Evolutionary conservation across 2,888 invertebrate species (phyloP).

Genomic region (Stenchaetothrips biformis): DNA sequence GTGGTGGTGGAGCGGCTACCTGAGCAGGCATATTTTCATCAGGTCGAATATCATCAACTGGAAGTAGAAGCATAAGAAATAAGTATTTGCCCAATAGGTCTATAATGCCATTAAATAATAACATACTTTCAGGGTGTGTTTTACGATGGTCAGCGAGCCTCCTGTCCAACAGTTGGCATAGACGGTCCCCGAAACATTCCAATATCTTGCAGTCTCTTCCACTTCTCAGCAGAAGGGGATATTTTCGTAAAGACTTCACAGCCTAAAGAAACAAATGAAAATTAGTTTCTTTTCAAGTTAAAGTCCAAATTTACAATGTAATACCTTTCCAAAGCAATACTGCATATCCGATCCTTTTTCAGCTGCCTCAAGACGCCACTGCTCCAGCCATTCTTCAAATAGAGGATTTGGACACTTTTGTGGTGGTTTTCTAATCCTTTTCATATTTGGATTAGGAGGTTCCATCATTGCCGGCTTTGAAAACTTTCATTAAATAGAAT

Average conservation of each 20-base stretch:
- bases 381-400: slow-evolving; percentile 73
- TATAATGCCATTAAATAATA: background rate
- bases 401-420: slow-evolving; percentile 66
- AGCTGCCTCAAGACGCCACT: slow-evolving; percentile 68
- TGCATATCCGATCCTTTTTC: slow-evolving; percentile 61
- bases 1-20: background rate
- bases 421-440: slow-evolving; percentile 31
- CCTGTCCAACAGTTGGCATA: slow-evolving; percentile 71
- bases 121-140: slow-evolving; percentile 40
- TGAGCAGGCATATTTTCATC: background rate
- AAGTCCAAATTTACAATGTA: background rate
- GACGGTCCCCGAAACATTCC: slow-evolving; percentile 71
- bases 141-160: slow-evolving; percentile 54
- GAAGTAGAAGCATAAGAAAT: background rate
- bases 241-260: slow-evolving; percentile 67
- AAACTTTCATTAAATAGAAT: background rate
- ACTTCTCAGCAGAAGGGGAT: slow-evolving; percentile 68
- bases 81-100: background rate
- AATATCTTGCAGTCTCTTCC: slow-evolving; percentile 81
- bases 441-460: slow-evolving; percentile 20
- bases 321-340: slow-evolving; percentile 55
- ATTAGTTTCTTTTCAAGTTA: background rate
- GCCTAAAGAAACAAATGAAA: slow-evolving; percentile 50
- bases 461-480: background rate
- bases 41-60: slow-evolving; percentile 16